Evolutionary conservation across 1,140 invertebrate species (phyloP).

Genomic region (Philopotamus ludificatus): DNA sequence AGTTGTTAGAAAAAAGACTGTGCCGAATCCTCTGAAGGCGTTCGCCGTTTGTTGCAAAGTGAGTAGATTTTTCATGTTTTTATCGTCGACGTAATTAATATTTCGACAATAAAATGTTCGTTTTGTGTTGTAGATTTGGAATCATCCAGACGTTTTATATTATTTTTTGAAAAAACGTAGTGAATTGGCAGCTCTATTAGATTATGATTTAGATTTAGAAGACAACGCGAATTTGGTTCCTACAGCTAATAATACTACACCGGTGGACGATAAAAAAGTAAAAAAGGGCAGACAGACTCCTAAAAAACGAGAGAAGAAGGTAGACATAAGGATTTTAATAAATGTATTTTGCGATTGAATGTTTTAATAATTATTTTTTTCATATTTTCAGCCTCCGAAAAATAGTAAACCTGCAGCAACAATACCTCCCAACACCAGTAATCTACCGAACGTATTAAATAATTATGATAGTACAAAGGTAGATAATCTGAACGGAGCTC

Average conservation of each 20-base stretch:
- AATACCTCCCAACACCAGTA: constrained; percentile 62
- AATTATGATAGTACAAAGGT: constrained; percentile 25
- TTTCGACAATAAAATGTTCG: background rate
- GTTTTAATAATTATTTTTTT: constrained; percentile 7
- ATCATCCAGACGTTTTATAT: constrained; percentile 96
- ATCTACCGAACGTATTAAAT: constrained; percentile 10
- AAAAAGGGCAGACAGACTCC: constrained; percentile 42
- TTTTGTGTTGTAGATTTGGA: constrained; percentile 81
- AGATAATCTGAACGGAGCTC: constrained; percentile 35
- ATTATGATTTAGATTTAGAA: constrained; percentile 86
- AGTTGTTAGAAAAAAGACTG: constrained; percentile 78
- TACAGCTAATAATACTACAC: constrained; percentile 48
- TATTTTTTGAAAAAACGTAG: constrained; percentile 84
- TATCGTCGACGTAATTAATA: background rate
- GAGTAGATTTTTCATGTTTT: constrained; percentile 27
- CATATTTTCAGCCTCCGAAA: constrained; percentile 36
- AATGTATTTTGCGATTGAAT: background rate
- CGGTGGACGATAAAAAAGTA: constrained; percentile 46
- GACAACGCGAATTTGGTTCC: constrained; percentile 54
- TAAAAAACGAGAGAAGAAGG: constrained; percentile 43
- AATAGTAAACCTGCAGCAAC: constrained; percentile 65
- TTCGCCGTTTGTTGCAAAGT: constrained; percentile 98
- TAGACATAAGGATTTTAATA: constrained; percentile 36
- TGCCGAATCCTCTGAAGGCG: constrained; percentile 94
- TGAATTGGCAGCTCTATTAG: constrained; percentile 73